phyloP scores from a whole-genome alignment of 2,113 vertebrate genomes.

The Addax nasomaculatus region DNA sequence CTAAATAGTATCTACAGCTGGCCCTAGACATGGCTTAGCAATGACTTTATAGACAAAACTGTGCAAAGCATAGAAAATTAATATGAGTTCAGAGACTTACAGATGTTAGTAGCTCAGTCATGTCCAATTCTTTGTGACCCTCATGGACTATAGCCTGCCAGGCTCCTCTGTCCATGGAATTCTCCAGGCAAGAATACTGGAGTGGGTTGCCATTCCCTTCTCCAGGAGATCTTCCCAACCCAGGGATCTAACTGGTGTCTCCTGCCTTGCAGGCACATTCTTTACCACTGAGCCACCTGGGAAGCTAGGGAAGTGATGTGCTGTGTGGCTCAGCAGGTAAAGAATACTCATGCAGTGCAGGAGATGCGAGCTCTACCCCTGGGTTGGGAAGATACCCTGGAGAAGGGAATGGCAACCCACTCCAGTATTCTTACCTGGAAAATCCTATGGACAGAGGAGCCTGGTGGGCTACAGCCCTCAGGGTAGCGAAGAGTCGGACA shows the following conservation, averaged over 20 bases:
- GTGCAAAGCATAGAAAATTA: not conserved
- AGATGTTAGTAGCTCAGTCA: not conserved
- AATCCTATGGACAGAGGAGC: not conserved
- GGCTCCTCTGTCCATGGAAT: not conserved
- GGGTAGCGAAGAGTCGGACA: not conserved
- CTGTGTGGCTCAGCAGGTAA: not conserved
- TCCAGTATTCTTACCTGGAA: not conserved
- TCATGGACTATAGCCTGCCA: not conserved
- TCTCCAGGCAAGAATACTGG: not conserved
- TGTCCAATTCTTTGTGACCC: not conserved
- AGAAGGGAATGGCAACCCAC: not conserved
- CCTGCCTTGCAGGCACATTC: not conserved
- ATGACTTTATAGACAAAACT: constrained; percentile 7
- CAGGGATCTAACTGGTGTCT: not conserved
- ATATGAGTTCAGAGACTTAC: constrained; percentile 16
- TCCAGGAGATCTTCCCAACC: not conserved
- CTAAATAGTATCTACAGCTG: not conserved
- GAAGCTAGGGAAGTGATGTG: not conserved
- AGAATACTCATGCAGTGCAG: not conserved
- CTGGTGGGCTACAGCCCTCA: not conserved
- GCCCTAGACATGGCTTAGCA: not conserved
- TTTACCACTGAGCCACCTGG: not conserved
- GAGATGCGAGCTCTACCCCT: not conserved
- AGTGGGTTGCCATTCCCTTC: not conserved
- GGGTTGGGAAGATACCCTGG: not conserved